Evolutionary conservation across 1,140 invertebrate genomes (phyloP), one percentile per base, ranked within the genome.

Genomic region (Tetramorium alpestre): DNA sequence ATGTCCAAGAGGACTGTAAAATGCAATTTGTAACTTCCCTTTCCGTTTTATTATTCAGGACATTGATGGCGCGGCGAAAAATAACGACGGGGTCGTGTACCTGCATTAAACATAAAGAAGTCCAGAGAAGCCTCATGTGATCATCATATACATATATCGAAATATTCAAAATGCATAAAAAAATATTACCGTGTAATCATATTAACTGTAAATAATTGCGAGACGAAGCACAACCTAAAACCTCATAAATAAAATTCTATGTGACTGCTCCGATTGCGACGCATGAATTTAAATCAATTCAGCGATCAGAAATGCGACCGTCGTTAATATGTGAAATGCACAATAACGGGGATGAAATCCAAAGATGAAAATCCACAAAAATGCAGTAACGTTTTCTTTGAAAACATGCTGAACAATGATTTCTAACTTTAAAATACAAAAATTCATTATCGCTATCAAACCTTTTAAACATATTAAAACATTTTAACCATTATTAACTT

Each of bases 1-100:
- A 54, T 47, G 70, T 75, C 33, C 18, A n/a, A 64, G 28, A 38
- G 49, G 70, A 82, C 25, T 75, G 38, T 87, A 87, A 85, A 78
- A 11, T 25, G 65, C 82, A 77, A 76, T 85, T 76, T 78, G 73
- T 73, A 85, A 77, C 73, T 77, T 77, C 47, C 73, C 60, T 75
- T 77, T 65, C 33, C 82, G 60, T 85, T 85, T 85, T 85, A 84
- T 60, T 84, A 69, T 81, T 81, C 64, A 51, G 28, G 33, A 49
- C 47, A 10, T 41, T 60, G 11, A 33, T 72, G 56, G 22, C 56
- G 75, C 56, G 54, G 25, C 28, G 18, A 78, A 47, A 56, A 64
- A 49, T 10, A 49, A 54, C 58, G 44, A 67, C 8, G 51, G 18
- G 47, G 28, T 56, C 60, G 62, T 38, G 64, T 67, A 80, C 6